Base-by-base conservation (phyloP, 1,140 invertebrate species). In the Acromyrmex charruanus region DNA sequence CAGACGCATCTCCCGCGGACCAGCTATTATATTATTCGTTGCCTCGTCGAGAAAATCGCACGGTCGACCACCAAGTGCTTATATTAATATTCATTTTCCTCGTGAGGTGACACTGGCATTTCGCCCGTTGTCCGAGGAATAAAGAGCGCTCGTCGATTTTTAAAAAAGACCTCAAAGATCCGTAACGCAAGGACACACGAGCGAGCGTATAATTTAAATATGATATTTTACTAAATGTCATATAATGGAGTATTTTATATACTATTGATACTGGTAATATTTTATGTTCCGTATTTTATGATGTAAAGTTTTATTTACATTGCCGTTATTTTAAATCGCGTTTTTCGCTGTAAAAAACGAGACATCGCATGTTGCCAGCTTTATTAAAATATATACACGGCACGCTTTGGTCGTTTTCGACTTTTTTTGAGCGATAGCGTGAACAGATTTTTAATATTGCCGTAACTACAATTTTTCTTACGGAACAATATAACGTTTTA, bases 1-100 rank as follows among this genome's bases (percentile, higher is more conserved):
- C 81, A 81, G 88, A 82, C 86, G 89, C 91, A 92, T 91, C 89
- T 87, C 89, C 89, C 88, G 84, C 88, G 74, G 84, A 71, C 77
- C 69, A 58, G 87, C 90, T 88, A 91, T 91, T 88, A 91, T 86
- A 90, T 91, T 91, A 90, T 91, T 91, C 90, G 88, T 91, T 91
- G 80, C 85, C 35, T 71, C 80, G 79, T 39, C 61, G 44, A 63
- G 44, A 44, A 90, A 88, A 77, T 86, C 80, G 59, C 66, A 53
- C 72, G 58, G 59, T 53, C 59, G 44, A 16, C 82, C 61, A 31
- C 28, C 61, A 61, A 65, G 77, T 6, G 31, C 55, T 89, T 87
- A 87, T 89, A 89, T 87, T 90, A 89, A 90, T 89, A 90, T 90
- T 89, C 85, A 74, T 82, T 89, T 80, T 59, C 87, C 69, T 74